phyloP scores from a whole-genome alignment of 2,888 invertebrate genomes.

The Caenorhabditis wallacei region DNA sequence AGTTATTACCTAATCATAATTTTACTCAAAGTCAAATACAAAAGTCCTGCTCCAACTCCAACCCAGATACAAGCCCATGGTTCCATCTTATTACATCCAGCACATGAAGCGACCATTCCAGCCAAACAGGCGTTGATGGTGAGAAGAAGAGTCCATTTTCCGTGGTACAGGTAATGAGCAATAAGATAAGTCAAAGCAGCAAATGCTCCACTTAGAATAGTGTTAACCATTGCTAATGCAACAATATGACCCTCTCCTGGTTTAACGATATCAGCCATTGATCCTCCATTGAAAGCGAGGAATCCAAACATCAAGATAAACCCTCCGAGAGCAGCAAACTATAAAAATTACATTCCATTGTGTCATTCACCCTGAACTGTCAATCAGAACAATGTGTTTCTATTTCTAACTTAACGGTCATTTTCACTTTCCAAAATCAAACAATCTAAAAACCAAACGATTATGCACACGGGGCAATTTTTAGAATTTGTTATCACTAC shows the following conservation, averaged over 20 bases:
- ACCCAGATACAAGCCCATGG: constrained; percentile 84
- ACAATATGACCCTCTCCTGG: constrained; percentile 84
- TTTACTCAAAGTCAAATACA: constrained; percentile 83
- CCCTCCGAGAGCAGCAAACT: constrained; percentile 86
- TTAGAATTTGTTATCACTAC: constrained; percentile 35
- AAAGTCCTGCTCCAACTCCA: constrained; percentile 84
- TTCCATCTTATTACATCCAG: constrained; percentile 84
- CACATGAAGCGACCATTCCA: constrained; percentile 85
- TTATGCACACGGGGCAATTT: constrained; percentile 41
- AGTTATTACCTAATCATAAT: constrained; percentile 75
- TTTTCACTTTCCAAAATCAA: constrained; percentile 37
- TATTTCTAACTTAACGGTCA: constrained; percentile 12
- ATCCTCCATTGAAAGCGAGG: constrained; percentile 86
- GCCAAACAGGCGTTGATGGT: constrained; percentile 85
- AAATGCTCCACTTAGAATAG: constrained; percentile 85
- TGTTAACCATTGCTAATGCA: constrained; percentile 85
- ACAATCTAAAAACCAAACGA: constrained; percentile 53
- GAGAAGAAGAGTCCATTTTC: constrained; percentile 85
- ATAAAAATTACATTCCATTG: constrained; percentile 55
- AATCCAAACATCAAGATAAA: constrained; percentile 86
- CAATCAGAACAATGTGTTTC: not conserved
- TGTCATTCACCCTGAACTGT: constrained; percentile 12
- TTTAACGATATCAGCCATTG: constrained; percentile 84
- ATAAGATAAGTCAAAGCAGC: constrained; percentile 84
- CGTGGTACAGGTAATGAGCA: constrained; percentile 82